Evolutionary conservation across 2,797 vertebrate genomes (phyloP), one percentile per base, ranked within the genome.

Genomic region (Amblyraja radiata): DNA sequence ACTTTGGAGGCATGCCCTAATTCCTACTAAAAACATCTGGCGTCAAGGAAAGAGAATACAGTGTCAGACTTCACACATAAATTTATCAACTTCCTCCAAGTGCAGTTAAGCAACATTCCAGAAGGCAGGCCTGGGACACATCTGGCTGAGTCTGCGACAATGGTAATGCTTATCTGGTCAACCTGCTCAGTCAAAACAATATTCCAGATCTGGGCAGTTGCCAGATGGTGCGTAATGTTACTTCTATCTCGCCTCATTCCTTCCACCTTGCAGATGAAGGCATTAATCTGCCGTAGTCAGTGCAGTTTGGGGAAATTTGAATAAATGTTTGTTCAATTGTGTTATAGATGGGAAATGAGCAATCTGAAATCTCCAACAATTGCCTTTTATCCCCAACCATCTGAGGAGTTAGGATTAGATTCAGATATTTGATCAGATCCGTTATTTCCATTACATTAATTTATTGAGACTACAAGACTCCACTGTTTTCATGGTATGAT

Each of bases 11-110:
- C 16, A 68, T 88, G 84, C 84, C 61, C n/a, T 68, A 88, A 68
- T 88, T 88, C n/a, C 14, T 88, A 65, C 81, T 28, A 84, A 84
- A 84, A 84, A 84, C 84, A 88, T 88, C 84, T 88, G 84, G 84
- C 14, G 0, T 88, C n/a, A 68, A 88, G n/a, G 84, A 65, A 88
- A 88, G 83, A 86, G n/a, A 68, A 68, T 88, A 88, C n/a, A 68
- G 84, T 88, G 84, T 65, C 28, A 65, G 84, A 88, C 84, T 88
- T 88, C 84, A 68, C n/a, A 88, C 84, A 88, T 88, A 88, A 36
- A 88, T 88, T 88, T 68, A 88, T 88, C 84, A 88, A 32, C n/a
- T 88, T 88, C 84, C 63, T 88, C 63, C n/a, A 21, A 36, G n/a
- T 32, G n/a, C 16, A 16, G 16, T 61, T 88, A 68, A 88, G n/a